Conservation (phyloP, 2,113 vertebrate species). For the Chroicocephalus ridibundus region DNA sequence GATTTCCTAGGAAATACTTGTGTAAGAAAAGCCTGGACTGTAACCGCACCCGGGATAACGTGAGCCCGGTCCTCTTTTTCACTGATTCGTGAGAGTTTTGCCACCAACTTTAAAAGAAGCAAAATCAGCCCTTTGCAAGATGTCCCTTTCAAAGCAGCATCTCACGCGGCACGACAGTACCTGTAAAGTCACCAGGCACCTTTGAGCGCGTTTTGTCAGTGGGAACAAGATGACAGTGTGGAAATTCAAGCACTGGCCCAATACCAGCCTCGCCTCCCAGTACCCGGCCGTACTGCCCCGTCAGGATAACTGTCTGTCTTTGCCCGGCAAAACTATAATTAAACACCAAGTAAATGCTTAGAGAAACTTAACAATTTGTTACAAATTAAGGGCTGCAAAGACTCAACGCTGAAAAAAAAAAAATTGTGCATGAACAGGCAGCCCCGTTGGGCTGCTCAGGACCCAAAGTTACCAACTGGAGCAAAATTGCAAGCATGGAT, state of each 20-base stretch:
- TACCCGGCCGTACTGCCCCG: accelerated
- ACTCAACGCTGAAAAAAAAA: neutral
- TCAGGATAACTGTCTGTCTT: neutral
- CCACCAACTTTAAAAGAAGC: neutral
- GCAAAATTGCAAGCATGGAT: neutral
- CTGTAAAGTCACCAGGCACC: neutral
- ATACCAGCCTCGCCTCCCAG: neutral
- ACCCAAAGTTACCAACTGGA: neutral
- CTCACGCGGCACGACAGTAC: neutral
- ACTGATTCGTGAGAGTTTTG: neutral
- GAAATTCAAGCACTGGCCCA: neutral
- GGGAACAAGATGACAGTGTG: neutral
- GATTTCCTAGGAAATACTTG: constrained; percentile 39
- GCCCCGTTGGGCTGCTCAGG: neutral
- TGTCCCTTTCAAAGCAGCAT: neutral
- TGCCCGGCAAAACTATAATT: neutral
- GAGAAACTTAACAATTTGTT: neutral
- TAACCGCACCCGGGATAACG: neutral
- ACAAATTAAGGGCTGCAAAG: neutral
- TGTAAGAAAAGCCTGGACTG: neutral
- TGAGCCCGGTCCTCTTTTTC: neutral
- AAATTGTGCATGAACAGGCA: neutral
- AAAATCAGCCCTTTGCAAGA: neutral
- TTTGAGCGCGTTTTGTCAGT: neutral
- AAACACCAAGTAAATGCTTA: neutral